Base-by-base conservation (phyloP, 2,113 vertebrate species). In the Melanotaenia duboulayi region DNA sequence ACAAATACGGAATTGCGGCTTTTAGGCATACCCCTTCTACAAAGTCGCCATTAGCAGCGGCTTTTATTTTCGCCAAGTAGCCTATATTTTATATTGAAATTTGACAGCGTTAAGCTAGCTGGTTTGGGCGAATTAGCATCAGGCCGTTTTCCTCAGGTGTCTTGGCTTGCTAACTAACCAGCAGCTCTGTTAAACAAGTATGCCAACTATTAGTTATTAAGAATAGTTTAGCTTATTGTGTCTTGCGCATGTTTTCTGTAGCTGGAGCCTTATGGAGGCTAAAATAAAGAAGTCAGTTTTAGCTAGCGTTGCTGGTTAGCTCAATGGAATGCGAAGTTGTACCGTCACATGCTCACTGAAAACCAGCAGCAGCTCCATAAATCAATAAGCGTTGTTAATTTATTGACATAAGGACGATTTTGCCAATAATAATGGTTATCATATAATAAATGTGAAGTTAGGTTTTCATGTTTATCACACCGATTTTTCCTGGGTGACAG, bases 101-200 rank as follows among this genome's bases (percentile, higher is more conserved):
- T 54, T 60, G 71, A 54, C 58, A 59, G 79, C 44, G 59, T 13
- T 4, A 59, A 54, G 87, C 83, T 89, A 81, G 71, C 76, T 55
- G 71, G 48, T 42, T 6, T 67, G 66, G 13, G 48, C 13, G 28
- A 23, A 9, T 63, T 82, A 89, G 86, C 86, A 22, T 63, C 65
- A 88, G 89, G 90, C 84, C 90, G 73, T 39, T 71, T 79, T 9
- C 50, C 12, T 56, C 46, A 11, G 11, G 32, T 76, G 74, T 57
- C 63, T 56, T 28, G 46, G 16, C 25, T 32, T 24, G 7, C 23
- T 39, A 24, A 12, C 52, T 10, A 42, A 23, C 32, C 11, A 7
- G 20, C 20, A 54, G 54, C 62, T 58, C 1, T 13, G 8, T 0
- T 4, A 7, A 7, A 11, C 3, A 7, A n/a, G 35, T 12, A 11